Conservation (phyloP, 2,113 vertebrate species). For the Parus major region DNA sequence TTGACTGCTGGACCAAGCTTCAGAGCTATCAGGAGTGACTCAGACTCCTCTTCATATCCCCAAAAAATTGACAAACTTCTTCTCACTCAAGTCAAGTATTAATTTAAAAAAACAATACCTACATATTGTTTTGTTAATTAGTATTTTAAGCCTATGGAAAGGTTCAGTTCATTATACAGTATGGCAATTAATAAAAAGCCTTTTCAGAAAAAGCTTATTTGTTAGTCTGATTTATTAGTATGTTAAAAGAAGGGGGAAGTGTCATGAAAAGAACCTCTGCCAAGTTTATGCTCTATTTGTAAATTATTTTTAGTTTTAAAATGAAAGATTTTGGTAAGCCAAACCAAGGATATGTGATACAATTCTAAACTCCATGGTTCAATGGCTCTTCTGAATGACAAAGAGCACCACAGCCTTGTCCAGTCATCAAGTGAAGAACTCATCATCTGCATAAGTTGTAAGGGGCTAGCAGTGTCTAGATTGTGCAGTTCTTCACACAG, state of each 20-base stretch:
- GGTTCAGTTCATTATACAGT: background rate
- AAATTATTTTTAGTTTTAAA: constrained; percentile 1
- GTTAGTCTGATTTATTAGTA: constrained; percentile 13
- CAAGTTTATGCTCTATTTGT: background rate
- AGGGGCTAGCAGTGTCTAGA: background rate
- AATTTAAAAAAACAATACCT: constrained; percentile 52
- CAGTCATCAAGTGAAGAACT: background rate
- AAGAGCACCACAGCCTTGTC: background rate
- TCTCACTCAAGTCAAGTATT: constrained; percentile 60
- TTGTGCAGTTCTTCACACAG: background rate
- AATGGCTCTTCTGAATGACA: background rate
- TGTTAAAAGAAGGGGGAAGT: background rate
- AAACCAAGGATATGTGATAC: background rate
- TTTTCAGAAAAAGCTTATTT: constrained; percentile 20
- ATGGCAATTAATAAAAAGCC: constrained; percentile 16
- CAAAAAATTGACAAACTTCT: constrained; percentile 51
- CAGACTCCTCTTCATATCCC: constrained; percentile 56
- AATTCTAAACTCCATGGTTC: background rate
- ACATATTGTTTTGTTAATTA: constrained; percentile 25
- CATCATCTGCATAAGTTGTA: background rate
- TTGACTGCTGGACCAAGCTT: constrained; percentile 62
- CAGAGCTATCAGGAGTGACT: constrained; percentile 54
- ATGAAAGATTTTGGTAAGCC: constrained; percentile 12
- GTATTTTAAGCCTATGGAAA: constrained; percentile 27
- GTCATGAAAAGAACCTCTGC: constrained; percentile 21